Percentiles rank a stretch among this genome's conserved stretches.
Conservation (phyloP, 1,140 invertebrate genomes). For the Cyrtorhinus lividipennis region DNA sequence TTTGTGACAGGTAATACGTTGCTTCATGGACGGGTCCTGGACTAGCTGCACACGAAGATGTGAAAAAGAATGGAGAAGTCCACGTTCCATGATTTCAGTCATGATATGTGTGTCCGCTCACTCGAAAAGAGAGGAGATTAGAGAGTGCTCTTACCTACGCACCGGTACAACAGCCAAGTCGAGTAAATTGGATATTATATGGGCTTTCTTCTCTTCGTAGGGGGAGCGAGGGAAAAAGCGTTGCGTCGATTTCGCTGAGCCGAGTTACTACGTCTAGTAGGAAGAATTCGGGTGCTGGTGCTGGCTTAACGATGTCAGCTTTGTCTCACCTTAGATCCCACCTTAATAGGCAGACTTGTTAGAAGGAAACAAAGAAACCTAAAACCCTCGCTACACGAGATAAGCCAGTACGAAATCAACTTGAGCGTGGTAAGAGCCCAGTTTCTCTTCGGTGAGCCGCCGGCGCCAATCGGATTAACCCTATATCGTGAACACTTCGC, state of each 20-base stretch:
- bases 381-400: background rate
- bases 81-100: no score
- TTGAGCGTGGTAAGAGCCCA: background rate
- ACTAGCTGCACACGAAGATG: no score
- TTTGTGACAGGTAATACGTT: no score
- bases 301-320: background rate
- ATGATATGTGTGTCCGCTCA: no score
- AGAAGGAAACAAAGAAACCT: background rate
- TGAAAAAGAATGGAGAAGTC: no score
- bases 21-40: no score
- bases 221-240: background rate
- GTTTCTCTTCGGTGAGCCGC: background rate
- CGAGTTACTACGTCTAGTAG: background rate
- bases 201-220: background rate
- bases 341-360: background rate
- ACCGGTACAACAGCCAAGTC: no score
- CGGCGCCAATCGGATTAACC: background rate
- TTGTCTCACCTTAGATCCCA: background rate
- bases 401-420: background rate
- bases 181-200: no score
- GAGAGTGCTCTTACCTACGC: no score
- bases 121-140: no score
- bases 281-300: background rate
- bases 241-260: background rate
- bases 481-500: background rate